phyloP scores from a whole-genome alignment of 2,797 vertebrate genomes.

The Alosa sapidissima region DNA sequence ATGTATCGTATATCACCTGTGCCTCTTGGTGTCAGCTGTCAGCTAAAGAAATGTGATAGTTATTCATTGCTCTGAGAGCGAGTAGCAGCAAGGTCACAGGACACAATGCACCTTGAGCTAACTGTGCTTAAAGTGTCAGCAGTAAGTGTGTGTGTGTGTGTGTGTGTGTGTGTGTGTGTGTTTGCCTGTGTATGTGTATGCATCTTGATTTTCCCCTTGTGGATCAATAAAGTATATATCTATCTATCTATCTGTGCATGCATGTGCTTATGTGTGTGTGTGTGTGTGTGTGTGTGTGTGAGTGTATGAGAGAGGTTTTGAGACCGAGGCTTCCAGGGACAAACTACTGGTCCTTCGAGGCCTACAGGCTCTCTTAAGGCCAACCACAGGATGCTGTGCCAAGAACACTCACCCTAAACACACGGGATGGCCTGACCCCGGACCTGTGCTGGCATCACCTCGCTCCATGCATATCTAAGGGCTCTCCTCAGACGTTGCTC shows the following conservation, averaged over 20 bases:
- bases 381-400: no score
- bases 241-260: conserved; percentile 40
- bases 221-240: conserved; percentile 51
- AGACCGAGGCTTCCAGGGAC: conserved; percentile 4
- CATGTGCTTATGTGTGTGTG: neutral
- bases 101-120: conserved; percentile 75
- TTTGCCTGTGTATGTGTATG: neutral
- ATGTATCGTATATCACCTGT: conserved; percentile 84
- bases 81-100: conserved; percentile 79
- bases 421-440: conserved; percentile 56
- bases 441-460: conserved; percentile 52
- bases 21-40: conserved; percentile 82
- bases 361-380: conserved; percentile 23
- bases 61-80: conserved; percentile 77
- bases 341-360: conserved; percentile 48
- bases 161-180: conserved; percentile 30
- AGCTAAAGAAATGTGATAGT: conserved; percentile 82
- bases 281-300: no score
- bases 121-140: conserved; percentile 56
- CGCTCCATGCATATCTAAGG: conserved; percentile 49
- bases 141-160: conserved; percentile 55
- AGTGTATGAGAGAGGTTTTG: neutral
- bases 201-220: neutral
- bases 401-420: conserved; percentile 48
- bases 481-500: conserved; percentile 18